Percentiles rank a stretch among this genome's conserved stretches.
phyloP scores from a whole-genome alignment of 2,797 vertebrate species.

The Sibirionetta formosa region DNA sequence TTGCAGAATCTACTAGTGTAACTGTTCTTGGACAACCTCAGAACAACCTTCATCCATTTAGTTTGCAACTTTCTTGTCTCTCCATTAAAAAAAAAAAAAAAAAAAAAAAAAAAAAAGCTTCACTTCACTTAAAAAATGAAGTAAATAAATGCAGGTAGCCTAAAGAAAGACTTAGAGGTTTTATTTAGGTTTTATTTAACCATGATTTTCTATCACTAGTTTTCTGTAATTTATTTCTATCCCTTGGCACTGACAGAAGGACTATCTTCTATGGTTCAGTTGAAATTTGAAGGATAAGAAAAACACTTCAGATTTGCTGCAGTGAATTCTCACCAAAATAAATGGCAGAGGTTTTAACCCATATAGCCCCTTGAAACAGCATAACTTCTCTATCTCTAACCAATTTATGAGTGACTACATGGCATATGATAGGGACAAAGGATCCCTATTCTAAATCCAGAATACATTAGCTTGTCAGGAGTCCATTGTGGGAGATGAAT shows the following conservation, averaged over 20 bases:
- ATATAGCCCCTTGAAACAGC: background rate
- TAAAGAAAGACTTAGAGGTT: rapidly evolving
- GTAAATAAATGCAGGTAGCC: background rate
- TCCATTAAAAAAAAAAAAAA: background rate
- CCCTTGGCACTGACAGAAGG: background rate
- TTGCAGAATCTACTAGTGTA: background rate
- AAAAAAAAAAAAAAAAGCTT: background rate
- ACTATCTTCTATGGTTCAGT: background rate
- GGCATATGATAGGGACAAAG: background rate
- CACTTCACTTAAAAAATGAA: background rate
- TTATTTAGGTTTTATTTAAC: background rate
- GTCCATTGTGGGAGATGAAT: background rate
- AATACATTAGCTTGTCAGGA: background rate
- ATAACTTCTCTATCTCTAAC: background rate
- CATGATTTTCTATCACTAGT: background rate
- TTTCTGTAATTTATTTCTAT: background rate
- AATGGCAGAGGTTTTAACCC: background rate
- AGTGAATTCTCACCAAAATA: background rate
- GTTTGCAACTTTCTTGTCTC: background rate
- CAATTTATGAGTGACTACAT: background rate
- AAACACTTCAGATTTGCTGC: background rate
- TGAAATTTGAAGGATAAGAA: background rate
- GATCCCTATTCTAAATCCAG: background rate
- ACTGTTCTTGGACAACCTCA: background rate
- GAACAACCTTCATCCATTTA: background rate